Evolutionary conservation across 2,797 vertebrate genomes (phyloP).

Genomic region (Schizopygopsis pylzovi): DNA sequence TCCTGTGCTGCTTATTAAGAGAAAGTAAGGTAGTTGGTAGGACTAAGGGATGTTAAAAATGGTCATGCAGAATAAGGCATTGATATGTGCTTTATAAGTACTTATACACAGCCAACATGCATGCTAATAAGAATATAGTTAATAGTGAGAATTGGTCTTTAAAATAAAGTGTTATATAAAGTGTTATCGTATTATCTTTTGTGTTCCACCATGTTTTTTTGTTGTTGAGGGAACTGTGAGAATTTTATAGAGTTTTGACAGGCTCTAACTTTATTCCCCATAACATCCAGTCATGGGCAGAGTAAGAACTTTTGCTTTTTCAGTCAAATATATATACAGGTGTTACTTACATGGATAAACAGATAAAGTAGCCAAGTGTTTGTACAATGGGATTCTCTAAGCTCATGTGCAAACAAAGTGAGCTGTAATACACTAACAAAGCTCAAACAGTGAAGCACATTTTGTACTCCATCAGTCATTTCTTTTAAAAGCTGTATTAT

Average conservation of each 20-base stretch:
- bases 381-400: background rate
- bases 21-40: too few relatives aligned
- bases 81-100: too few relatives aligned
- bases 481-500: constrained; percentile 4
- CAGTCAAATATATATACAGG: background rate
- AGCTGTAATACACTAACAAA: constrained; percentile 1
- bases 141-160: too few relatives aligned
- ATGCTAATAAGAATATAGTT: too few relatives aligned
- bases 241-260: background rate
- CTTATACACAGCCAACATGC: too few relatives aligned
- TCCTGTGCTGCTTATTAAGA: too few relatives aligned
- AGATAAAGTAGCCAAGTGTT: constrained; percentile 8
- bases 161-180: too few relatives aligned
- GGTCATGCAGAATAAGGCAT: too few relatives aligned
- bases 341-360: background rate
- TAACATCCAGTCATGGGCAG: background rate
- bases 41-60: too few relatives aligned
- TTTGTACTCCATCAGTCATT: background rate
- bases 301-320: constrained; percentile 3
- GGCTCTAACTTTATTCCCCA: background rate
- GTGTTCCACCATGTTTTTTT: too few relatives aligned
- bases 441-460: background rate
- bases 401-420: constrained; percentile 8
- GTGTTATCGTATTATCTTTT: too few relatives aligned
- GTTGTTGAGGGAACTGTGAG: too few relatives aligned